Evolutionary conservation across 2,797 vertebrate genomes (phyloP).

Genomic region (Gastrophryne carolinensis): DNA sequence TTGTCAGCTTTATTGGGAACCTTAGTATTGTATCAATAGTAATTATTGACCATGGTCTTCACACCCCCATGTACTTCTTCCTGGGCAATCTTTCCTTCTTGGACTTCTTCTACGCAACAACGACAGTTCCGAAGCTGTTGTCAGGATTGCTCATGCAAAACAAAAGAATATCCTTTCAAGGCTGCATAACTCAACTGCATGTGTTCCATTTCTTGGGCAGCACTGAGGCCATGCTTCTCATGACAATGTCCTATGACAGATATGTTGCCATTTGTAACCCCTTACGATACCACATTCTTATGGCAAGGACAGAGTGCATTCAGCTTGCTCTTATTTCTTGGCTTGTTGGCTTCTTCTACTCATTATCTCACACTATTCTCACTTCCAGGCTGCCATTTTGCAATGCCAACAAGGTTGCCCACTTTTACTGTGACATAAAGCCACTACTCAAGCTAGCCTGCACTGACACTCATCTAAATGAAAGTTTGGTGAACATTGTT

Average conservation of each 20-base stretch:
- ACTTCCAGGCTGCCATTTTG: constrained; percentile 32
- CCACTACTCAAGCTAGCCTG: constrained; percentile 33
- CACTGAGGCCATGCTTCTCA: constrained; percentile 60
- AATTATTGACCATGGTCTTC: constrained; percentile 11
- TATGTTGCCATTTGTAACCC: constrained; percentile 67
- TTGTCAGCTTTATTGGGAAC: constrained; percentile 32
- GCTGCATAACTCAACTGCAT: constrained; percentile 68
- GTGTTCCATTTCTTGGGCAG: constrained; percentile 67
- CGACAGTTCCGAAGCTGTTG: constrained; percentile 40
- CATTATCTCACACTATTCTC: constrained; percentile 31
- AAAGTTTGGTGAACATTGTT: constrained; percentile 7
- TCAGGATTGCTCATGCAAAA: constrained; percentile 7
- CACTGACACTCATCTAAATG: constrained; percentile 22
- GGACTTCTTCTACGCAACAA: constrained; percentile 35
- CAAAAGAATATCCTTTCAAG: constrained; percentile 49
- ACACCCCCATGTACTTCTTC: constrained; percentile 43
- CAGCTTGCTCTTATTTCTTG: constrained; percentile 10
- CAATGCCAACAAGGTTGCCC: background rate
- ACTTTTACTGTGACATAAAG: constrained; percentile 45
- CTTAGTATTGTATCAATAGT: constrained; percentile 18
- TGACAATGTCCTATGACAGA: constrained; percentile 68
- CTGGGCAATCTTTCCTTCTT: constrained; percentile 35
- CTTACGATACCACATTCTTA: constrained; percentile 50
- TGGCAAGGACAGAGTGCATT: constrained; percentile 27
- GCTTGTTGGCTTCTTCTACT: constrained; percentile 15